Conservation (phyloP, 2,113 vertebrate genomes). For the Astur gentilis region DNA sequence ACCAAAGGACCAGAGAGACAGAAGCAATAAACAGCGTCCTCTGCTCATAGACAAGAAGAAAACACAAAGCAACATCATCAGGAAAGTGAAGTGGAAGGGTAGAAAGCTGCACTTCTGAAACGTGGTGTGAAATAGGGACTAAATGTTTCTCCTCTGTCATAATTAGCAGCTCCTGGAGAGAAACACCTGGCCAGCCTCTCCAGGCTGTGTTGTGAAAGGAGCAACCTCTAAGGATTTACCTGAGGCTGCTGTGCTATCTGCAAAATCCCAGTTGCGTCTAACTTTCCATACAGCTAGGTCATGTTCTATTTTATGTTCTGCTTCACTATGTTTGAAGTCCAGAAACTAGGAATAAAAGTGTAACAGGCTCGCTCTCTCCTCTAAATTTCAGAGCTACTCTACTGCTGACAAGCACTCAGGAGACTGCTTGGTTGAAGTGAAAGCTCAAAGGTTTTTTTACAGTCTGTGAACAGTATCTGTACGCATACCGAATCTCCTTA, state of each 20-base stretch:
- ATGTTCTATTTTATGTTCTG: background rate
- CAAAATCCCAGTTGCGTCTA: background rate
- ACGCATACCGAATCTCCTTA: background rate
- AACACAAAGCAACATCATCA: background rate
- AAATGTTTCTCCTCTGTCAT: background rate
- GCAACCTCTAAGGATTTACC: background rate
- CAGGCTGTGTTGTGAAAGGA: background rate
- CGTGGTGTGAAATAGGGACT: background rate
- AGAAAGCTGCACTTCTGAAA: background rate
- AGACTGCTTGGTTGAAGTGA: background rate
- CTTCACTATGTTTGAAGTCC: background rate
- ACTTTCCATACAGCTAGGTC: background rate
- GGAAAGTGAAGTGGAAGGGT: background rate
- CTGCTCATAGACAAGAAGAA: background rate
- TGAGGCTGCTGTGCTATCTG: background rate
- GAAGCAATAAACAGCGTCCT: background rate
- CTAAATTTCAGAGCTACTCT: background rate
- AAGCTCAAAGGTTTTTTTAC: background rate
- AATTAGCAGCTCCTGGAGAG: background rate
- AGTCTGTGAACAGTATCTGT: background rate
- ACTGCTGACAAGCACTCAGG: background rate
- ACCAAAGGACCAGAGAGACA: background rate
- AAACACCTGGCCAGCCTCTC: background rate
- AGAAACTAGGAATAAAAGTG: background rate
- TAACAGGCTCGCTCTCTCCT: background rate